phyloP scores from a whole-genome alignment of 2,113 vertebrate genomes.

The Microcebus tavaratra region DNA sequence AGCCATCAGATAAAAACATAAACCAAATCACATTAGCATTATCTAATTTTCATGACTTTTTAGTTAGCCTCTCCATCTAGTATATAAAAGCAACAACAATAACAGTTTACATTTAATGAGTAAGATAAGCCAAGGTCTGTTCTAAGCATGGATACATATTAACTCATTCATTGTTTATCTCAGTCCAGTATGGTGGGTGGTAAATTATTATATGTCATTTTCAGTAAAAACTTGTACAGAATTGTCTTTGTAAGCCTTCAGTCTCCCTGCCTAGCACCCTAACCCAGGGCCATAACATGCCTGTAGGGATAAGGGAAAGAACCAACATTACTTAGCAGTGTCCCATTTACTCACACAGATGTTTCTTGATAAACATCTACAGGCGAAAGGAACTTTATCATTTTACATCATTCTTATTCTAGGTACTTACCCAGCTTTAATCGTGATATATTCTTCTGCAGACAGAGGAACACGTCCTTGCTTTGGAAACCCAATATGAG shows the following conservation, averaged over 20 bases:
- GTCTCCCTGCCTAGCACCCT: neutral
- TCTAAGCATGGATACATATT: slow-evolving; percentile 21
- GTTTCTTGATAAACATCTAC: neutral
- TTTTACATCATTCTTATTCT: neutral
- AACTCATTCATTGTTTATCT: neutral
- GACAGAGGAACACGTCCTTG: neutral
- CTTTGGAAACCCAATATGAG: neutral
- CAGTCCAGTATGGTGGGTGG: neutral
- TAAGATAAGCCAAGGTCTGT: slow-evolving; percentile 33
- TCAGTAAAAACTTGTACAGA: neutral
- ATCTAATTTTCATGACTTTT: slow-evolving; percentile 55
- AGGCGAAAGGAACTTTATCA: neutral
- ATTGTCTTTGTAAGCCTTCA: neutral
- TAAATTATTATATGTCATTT: neutral
- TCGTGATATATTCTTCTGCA: neutral
- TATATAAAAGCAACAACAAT: slow-evolving; percentile 34
- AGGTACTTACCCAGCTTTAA: neutral
- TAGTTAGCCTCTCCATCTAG: neutral
- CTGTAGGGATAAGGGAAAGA: neutral
- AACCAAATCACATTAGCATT: slow-evolving; percentile 11
- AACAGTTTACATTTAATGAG: slow-evolving; percentile 44
- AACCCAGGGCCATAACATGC: neutral
- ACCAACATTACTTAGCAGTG: neutral
- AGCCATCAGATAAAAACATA: slow-evolving; percentile 50
- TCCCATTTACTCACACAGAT: neutral